Percentiles rank a stretch among this genome's conserved stretches.
Conservation (phyloP, 2,113 vertebrate genomes). For the Psammodynastes pulverulentus region DNA sequence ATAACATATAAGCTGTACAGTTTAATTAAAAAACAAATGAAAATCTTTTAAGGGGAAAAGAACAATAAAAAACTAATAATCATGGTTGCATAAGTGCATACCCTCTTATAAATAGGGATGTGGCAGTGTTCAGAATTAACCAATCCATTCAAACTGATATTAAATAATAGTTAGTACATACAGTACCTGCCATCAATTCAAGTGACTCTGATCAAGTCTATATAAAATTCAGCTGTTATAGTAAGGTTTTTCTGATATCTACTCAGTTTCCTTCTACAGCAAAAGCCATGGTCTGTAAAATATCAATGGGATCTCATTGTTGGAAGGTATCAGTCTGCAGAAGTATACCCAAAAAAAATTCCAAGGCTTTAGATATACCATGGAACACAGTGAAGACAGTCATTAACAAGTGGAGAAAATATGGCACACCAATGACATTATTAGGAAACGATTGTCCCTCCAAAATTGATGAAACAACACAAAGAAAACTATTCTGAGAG, state of each 20-base stretch:
- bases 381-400: background rate
- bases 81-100: background rate
- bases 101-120: background rate
- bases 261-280: background rate
- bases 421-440: background rate
- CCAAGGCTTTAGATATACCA: background rate
- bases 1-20: background rate
- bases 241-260: background rate
- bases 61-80: background rate
- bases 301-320: background rate
- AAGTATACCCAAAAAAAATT: background rate
- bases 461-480: background rate
- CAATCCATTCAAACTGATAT: background rate
- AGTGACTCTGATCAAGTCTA: background rate
- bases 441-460: background rate
- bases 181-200: background rate
- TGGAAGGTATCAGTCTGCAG: background rate
- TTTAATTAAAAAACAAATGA: background rate
- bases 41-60: background rate
- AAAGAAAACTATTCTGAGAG: background rate
- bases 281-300: background rate
- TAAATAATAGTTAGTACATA: background rate
- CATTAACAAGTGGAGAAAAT: background rate
- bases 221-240: background rate
- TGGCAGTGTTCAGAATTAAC: background rate